Base-by-base conservation (phyloP, 1,140 invertebrate genomes). In the Choristoneura fumiferana region DNA sequence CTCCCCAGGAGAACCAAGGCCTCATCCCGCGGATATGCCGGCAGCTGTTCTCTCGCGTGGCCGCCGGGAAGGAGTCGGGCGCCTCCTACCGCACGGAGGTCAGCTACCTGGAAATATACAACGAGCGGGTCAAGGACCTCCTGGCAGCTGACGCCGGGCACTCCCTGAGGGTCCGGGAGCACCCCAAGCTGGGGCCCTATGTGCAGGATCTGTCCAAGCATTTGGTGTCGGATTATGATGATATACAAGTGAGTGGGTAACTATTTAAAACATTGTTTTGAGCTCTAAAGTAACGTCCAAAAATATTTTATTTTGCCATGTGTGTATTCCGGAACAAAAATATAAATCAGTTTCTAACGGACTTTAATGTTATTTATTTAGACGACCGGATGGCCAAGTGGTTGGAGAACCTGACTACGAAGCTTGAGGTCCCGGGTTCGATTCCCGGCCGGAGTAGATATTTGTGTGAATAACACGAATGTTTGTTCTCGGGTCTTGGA, bases 31-130 rank as follows among this genome's bases (percentile, higher is more conserved):
- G 96, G 60, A 97, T 97, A 65, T 97, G 95, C 74, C 92, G 95
- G 69, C 94, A 93, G 56, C 81, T 95, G 10, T 95, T 96, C 76
- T 91, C 92, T 1, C 92, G 93, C 38, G 95, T 95, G 91, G 92
- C 93, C 13, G 92, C 94, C 9, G 94, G 94, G 43, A 95, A 95
- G 70, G 95, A 96, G 74, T 93, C 93, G 22, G 95, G 95, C 4
- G 95, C 95, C 0, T 97, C 94, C 0, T 96, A 96, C 75, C 91
- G 95, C 61, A 95, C 95, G 0, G 94, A 96, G 78, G 95, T 96
- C 61, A 95, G 94, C 77, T 96, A 98, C 90, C 83, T 98, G 59
- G 96, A 98, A 90, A 98, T 98, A 63, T 97, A 98, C 86, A 97
- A 98, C 76, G 97, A 98, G 85, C 91, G 94, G 58, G 96, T 98